Evolutionary conservation across 2,113 vertebrate genomes (phyloP), one percentile per base, ranked within the genome.

Genomic region (Pionites leucogaster): DNA sequence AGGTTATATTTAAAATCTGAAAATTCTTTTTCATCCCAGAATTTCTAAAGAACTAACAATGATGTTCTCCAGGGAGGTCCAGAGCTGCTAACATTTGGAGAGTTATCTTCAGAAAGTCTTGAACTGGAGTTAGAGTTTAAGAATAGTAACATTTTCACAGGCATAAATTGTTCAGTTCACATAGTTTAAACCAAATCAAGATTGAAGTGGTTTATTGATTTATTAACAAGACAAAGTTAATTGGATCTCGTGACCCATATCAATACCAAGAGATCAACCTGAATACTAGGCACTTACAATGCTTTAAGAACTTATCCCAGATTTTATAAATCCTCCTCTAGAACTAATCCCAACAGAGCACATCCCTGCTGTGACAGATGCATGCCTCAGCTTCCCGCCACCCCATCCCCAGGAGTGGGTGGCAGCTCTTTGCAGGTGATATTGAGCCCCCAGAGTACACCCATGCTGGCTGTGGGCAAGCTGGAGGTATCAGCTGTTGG

Each of bases 391-490:
- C 31, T 60, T 69, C 19, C 11, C 15, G 10, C 24, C 3, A 13
- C 11, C 24, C 20, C 17, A 24, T 17, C 7, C 18, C 11, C 11
- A 8, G 24, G 20, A 20, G 4, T 23, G 11, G 12, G 8, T 47
- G 23, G 23, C 62, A 79, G 23, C 33, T 33, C 31, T 3, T 8
- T 2, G 46, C 9, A 86, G 4, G 8, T 35, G 50, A 57, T 7
- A 0, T 2, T 24, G 29, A 31, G 2, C 1, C 17, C 10, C 7
- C 1, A 5, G 20, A 4, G 4, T 59, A 10, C 3, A 13, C 49
- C 33, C 1, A 0, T 19, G 31, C 17, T 49, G 42, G 2, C 31
- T 2, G 1, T 22, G 25, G 44, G n/a, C 1, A 1, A 53, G 27
- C 20, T 71, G 52, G 24, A 27, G 29, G 57, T 28, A 82, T 63